Evolutionary conservation across 2,113 vertebrate genomes (phyloP).

Genomic region (Lichenostomus cassidix): DNA sequence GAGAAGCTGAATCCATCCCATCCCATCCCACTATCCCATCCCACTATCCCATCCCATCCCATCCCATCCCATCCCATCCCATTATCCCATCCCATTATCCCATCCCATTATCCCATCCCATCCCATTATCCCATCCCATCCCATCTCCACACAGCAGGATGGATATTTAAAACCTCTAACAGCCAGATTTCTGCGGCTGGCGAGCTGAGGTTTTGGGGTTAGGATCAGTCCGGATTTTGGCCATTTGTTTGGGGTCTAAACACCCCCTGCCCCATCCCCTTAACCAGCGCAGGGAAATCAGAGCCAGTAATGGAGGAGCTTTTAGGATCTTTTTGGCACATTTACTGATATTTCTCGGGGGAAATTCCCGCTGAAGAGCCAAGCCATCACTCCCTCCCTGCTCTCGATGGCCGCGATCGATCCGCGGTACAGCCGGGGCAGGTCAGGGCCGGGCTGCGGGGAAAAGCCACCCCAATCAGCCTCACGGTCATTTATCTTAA

Average conservation of each 20-base stretch:
- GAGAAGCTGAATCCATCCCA: not conserved
- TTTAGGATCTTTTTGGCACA: not conserved
- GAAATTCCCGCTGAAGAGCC: not conserved
- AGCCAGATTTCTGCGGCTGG: not conserved
- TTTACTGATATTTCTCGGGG: not conserved
- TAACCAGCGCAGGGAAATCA: rapidly evolving
- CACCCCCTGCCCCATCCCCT: rapidly evolving
- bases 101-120: too few relatives aligned
- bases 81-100: too few relatives aligned
- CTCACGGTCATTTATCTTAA: not conserved
- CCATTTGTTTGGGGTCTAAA: not conserved
- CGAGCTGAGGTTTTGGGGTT: not conserved
- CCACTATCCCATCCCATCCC: too few relatives aligned
- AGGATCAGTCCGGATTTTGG: not conserved
- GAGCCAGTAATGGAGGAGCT: rapidly evolving
- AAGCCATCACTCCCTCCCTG: not conserved
- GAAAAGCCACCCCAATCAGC: not conserved
- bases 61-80: too few relatives aligned
- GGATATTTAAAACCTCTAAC: not conserved
- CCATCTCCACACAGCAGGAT: too few relatives aligned
- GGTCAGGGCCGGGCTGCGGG: not conserved
- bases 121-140: too few relatives aligned
- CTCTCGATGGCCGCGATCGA: not conserved
- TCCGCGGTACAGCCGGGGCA: not conserved
- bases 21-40: too few relatives aligned